Percentiles rank a stretch among this genome's conserved stretches.
These are phyloP conservation scores for Luperina nickerlii DNA, from an alignment of 2,888 invertebrate species.

Conservation along the genomic window DNA sequence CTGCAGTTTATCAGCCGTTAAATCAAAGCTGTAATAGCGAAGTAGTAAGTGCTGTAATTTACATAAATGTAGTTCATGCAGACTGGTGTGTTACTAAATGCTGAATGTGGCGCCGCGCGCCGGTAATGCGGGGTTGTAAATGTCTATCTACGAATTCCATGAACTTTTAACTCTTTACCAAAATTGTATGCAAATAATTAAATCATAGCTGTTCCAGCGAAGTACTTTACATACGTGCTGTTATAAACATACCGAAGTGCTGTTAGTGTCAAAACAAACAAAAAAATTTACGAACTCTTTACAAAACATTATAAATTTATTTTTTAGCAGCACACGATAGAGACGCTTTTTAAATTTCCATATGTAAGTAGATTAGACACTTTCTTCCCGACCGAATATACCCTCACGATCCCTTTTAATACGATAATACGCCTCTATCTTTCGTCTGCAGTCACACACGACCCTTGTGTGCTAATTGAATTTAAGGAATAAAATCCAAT, in stretches of 20 bases:
- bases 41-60: constrained; percentile 56
- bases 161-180: constrained; percentile 27
- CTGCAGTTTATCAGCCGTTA: constrained; percentile 39
- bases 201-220: constrained; percentile 5
- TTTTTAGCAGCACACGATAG: constrained; percentile 12
- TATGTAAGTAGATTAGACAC: constrained; percentile 60
- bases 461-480: constrained; percentile 91
- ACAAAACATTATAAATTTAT: constrained; percentile 2
- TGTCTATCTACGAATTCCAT: constrained; percentile 13
- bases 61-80: constrained; percentile 51
- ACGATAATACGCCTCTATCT: constrained; percentile 89
- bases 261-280: background rate
- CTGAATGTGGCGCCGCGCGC: constrained; percentile 29
- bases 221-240: background rate
- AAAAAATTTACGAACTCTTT: background rate
- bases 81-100: constrained; percentile 46
- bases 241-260: constrained; percentile 3
- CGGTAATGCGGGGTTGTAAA: constrained; percentile 1
- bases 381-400: constrained; percentile 76
- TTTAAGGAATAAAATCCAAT: constrained; percentile 91
- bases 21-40: constrained; percentile 47
- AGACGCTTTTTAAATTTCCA: constrained; percentile 59
- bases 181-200: constrained; percentile 15
- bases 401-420: constrained; percentile 87
- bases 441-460: constrained; percentile 89